phyloP scores from a whole-genome alignment of 2,797 vertebrate species.

The Amniataba percoides region DNA sequence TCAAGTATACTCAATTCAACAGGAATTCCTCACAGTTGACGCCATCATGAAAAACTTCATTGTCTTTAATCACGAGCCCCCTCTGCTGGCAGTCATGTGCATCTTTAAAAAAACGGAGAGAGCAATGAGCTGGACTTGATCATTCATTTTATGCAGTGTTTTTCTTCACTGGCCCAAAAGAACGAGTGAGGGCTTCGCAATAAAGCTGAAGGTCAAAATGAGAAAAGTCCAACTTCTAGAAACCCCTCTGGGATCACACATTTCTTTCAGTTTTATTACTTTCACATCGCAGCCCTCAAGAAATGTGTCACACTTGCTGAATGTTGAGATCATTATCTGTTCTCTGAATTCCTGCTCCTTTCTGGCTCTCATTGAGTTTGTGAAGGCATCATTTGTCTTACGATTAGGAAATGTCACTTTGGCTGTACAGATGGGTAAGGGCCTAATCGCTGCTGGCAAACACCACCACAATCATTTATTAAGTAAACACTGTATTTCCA shows the following conservation, averaged over 20 bases:
- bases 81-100: slow-evolving; percentile 17
- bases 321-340: slow-evolving; percentile 8
- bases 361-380: background rate
- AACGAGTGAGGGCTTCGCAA: slow-evolving; percentile 2
- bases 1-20: background rate
- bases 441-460: slow-evolving; percentile 22
- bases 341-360: background rate
- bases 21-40: background rate
- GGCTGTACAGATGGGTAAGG: background rate
- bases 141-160: background rate
- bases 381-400: slow-evolving; percentile 17
- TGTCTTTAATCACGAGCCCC: slow-evolving; percentile 9
- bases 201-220: slow-evolving; percentile 30
- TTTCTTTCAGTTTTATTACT: slow-evolving; percentile 23
- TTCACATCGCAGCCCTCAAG: slow-evolving; percentile 9
- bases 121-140: background rate
- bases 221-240: slow-evolving; percentile 7
- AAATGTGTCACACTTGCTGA: slow-evolving; percentile 19
- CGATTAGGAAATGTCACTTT: background rate
- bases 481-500: background rate
- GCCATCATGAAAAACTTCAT: background rate
- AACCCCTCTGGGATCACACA: slow-evolving; percentile 20
- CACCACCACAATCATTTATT: background rate
- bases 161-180: background rate
- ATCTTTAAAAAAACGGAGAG: background rate